Percentiles rank a stretch among this genome's conserved stretches.
Evolutionary conservation across 2,113 vertebrate genomes (phyloP).

Genomic region (Indicator indicator): DNA sequence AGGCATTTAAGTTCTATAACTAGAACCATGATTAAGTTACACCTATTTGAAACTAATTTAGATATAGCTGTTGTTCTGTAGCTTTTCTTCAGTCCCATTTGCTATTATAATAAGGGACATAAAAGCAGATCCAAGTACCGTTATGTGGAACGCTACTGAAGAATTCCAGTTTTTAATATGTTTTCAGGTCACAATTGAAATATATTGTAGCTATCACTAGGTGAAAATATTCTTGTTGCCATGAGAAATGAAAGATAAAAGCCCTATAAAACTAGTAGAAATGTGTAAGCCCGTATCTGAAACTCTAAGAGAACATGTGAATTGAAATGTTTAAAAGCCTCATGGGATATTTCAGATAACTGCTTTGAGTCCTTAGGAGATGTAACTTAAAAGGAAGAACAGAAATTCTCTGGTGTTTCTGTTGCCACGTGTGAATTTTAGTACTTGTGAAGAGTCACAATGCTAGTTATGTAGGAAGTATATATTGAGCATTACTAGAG

Average conservation of each 20-base stretch:
- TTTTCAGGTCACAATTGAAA: neutral
- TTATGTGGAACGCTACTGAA: neutral
- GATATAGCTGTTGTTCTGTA: neutral
- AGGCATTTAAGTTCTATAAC: neutral
- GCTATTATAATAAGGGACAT: neutral
- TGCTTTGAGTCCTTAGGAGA: neutral
- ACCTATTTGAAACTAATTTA: neutral
- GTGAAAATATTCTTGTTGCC: conserved; percentile 7
- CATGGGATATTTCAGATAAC: neutral
- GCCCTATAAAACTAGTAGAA: neutral
- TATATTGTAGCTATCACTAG: neutral
- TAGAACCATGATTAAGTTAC: neutral
- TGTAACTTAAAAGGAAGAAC: neutral
- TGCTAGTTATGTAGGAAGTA: neutral
- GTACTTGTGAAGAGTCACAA: neutral
- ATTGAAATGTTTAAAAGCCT: neutral
- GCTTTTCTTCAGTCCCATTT: neutral
- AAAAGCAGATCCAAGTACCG: neutral
- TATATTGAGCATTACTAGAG: neutral
- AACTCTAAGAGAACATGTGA: neutral
- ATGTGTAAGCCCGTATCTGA: neutral
- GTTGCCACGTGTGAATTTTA: neutral
- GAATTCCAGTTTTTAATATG: neutral
- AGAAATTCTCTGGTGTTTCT: neutral
- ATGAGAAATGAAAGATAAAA: conserved; percentile 12